Evolutionary conservation across 1,140 invertebrate genomes (phyloP).

Genomic region (Calliphora vicina): DNA sequence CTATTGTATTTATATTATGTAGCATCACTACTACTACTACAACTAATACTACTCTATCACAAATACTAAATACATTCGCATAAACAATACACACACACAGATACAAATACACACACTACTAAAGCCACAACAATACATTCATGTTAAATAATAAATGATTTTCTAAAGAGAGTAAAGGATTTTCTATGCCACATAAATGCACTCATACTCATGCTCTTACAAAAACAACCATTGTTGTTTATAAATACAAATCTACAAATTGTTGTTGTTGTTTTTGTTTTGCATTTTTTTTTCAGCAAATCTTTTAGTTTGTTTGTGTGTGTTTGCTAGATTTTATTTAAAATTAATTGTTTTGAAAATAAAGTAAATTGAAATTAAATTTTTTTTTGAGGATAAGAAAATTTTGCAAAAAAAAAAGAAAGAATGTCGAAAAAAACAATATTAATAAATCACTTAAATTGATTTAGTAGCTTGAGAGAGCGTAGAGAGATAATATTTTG

Average conservation of each 20-base stretch:
- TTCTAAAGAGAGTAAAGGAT: not conserved
- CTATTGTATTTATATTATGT: too few species aligned
- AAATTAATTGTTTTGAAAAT: slow-evolving; percentile 2
- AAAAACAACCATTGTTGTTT: not conserved
- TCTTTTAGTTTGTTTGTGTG: not conserved
- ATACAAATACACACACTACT: not conserved
- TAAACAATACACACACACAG: not conserved
- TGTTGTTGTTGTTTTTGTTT: not conserved
- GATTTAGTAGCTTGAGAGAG: too few species aligned
- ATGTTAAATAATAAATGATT: slow-evolving; percentile 7
- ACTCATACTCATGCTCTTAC: not conserved
- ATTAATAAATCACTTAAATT: not conserved
- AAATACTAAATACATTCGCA: not conserved
- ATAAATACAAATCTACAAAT: not conserved
- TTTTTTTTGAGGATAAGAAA: not conserved
- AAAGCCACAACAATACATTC: slow-evolving; percentile 11
- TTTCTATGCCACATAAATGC: not conserved
- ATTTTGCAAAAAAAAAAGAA: not conserved
- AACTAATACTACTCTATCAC: not conserved
- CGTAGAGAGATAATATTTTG: too few species aligned
- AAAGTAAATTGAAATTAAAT: not conserved
- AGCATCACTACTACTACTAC: not conserved
- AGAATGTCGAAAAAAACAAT: not conserved
- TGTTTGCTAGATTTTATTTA: not conserved
- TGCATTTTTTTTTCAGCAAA: not conserved